Percentiles rank a stretch among this genome's conserved stretches.
Evolutionary conservation across 2,797 vertebrate genomes (phyloP).

Genomic region (Pelobates cultripes): DNA sequence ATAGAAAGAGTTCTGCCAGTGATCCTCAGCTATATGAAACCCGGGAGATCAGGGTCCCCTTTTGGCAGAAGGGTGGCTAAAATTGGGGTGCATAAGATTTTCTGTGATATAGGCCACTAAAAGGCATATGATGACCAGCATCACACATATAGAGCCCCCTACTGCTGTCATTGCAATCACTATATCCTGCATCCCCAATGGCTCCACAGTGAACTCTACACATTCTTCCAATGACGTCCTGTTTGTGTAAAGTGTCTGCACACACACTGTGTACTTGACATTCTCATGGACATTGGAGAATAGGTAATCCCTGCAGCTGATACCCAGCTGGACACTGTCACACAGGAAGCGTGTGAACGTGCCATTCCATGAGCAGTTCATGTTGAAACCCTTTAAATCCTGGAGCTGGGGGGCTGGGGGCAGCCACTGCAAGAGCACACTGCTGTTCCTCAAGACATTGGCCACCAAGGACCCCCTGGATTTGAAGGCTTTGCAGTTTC

Average conservation of each 20-base stretch:
- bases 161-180: conserved; percentile 97
- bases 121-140: conserved; percentile 97
- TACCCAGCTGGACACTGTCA: conserved; percentile 84
- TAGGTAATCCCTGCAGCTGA: conserved; percentile 88
- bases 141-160: conserved; percentile 96
- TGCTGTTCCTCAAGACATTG: conserved; percentile 88
- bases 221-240: conserved; percentile 72
- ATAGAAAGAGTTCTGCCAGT: not conserved
- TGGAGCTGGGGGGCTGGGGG: conserved; percentile 49
- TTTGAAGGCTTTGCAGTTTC: conserved; percentile 76
- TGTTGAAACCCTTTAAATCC: conserved; percentile 76
- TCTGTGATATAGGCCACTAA: conserved; percentile 97
- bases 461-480: conserved; percentile 80
- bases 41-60: conserved; percentile 17
- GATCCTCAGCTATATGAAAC: not conserved
- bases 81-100: conserved; percentile 88
- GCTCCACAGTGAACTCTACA: conserved; percentile 87
- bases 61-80: conserved; percentile 42
- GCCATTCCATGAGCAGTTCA: conserved; percentile 95
- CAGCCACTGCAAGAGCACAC: conserved; percentile 90
- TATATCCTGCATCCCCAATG: conserved; percentile 91
- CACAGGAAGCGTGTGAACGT: conserved; percentile 93
- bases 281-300: conserved; percentile 87
- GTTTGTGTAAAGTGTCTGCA: conserved; percentile 71
- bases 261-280: conserved; percentile 91